phyloP scores from a whole-genome alignment of 2,888 invertebrate species.

The Cenopis cana region DNA sequence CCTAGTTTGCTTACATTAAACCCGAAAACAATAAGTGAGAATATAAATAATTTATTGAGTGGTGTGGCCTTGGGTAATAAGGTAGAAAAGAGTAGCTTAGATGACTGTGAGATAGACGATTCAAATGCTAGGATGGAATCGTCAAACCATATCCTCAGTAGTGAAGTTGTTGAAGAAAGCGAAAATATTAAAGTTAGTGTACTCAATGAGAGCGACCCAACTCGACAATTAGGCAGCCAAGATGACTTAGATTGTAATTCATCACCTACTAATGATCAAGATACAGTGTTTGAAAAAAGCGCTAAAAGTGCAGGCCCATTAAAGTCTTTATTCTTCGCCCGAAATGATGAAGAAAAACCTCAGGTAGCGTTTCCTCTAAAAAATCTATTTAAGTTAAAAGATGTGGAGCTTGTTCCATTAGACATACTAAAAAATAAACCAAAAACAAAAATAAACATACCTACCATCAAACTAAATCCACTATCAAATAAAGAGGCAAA shows the following conservation, averaged over 20 bases:
- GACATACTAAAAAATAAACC: conserved; percentile 43
- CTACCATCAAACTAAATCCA: conserved; percentile 39
- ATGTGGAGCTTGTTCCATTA: conserved; percentile 57
- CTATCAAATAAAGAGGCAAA: not conserved
- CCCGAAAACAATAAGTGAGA: conserved; percentile 2
- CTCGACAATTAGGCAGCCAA: not conserved
- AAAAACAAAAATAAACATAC: conserved; percentile 35
- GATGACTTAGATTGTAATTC: conserved; percentile 46
- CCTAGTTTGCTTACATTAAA: conserved; percentile 41
- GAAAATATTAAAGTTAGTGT: conserved; percentile 9
- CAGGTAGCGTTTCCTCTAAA: conserved; percentile 52
- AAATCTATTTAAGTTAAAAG: conserved; percentile 63
- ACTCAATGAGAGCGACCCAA: not conserved
- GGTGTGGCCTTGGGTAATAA: not conserved
- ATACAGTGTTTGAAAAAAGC: conserved; percentile 37
- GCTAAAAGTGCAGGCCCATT: conserved; percentile 7
- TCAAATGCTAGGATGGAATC: not conserved
- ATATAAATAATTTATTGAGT: conserved; percentile 19
- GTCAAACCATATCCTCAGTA: conserved; percentile 5
- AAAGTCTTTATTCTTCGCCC: conserved; percentile 36
- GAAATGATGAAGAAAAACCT: conserved; percentile 44
- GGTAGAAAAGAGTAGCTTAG: conserved; percentile 8
- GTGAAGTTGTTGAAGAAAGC: conserved; percentile 5
- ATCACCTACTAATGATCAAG: conserved; percentile 47
- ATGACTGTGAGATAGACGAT: not conserved